A percentile compares a stretch with the other conserved stretches of the same genome.
Conservation (phyloP, 2,797 vertebrate genomes). For the Danio choprae region DNA sequence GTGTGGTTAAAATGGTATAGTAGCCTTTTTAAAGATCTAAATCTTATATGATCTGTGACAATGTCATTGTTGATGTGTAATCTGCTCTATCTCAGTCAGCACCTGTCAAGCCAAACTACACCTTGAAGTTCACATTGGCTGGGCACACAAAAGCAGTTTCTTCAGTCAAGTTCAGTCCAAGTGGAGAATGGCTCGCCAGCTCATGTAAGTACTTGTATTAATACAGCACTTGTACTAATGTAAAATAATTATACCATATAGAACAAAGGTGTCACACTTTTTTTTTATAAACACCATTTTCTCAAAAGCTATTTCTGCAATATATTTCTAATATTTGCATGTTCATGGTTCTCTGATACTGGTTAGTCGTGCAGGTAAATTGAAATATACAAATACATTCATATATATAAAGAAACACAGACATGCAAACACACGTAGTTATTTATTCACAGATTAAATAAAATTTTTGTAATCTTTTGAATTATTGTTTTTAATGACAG, state of each 20-base stretch:
- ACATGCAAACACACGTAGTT: no score
- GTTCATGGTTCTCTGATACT: no score
- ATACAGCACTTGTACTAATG: not conserved
- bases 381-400: no score
- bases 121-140: conserved; percentile 95
- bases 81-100: conserved; percentile 81
- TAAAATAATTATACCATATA: not conserved
- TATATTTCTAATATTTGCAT: no score
- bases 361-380: no score
- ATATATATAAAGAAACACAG: no score
- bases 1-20: not conserved
- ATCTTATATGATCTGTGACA: not conserved
- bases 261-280: no score
- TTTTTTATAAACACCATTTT: no score
- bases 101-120: conserved; percentile 96
- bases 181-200: conserved; percentile 97
- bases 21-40: not conserved
- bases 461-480: no score
- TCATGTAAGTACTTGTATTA: conserved; percentile 85
- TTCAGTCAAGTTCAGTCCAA: conserved; percentile 98
- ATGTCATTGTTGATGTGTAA: conserved; percentile 17
- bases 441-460: no score
- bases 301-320: no score
- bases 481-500: no score
- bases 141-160: conserved; percentile 98